Percentiles rank a stretch among this genome's conserved stretches.
Evolutionary conservation across 1,140 invertebrate species (phyloP).

Genomic region (Leptonema lineaticorne): DNA sequence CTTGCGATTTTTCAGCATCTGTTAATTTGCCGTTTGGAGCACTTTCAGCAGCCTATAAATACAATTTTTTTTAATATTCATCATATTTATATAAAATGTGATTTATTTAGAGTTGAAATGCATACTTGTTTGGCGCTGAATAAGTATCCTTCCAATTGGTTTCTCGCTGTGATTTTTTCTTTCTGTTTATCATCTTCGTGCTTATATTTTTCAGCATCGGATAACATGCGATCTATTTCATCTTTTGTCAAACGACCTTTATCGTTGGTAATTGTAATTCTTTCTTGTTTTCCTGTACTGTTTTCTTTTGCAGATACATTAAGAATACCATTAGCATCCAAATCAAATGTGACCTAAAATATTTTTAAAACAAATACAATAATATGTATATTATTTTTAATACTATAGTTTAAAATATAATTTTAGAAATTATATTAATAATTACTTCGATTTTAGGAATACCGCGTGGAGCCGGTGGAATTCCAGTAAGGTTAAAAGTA

Average conservation of each 20-base stretch:
- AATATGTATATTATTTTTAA: conserved; percentile 45
- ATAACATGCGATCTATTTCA: conserved; percentile 90
- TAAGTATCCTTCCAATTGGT: conserved; percentile 81
- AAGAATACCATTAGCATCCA: conserved; percentile 79
- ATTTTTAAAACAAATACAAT: conserved; percentile 56
- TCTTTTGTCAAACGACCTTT: conserved; percentile 87
- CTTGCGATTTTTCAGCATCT: conserved; percentile 61
- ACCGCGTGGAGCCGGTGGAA: conserved; percentile 67
- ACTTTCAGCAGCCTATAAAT: conserved; percentile 62
- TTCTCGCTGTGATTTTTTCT: conserved; percentile 69
- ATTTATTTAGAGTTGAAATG: not conserved
- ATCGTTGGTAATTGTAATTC: conserved; percentile 89
- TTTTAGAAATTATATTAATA: not conserved
- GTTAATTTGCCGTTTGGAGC: conserved; percentile 63
- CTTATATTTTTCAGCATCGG: conserved; percentile 72
- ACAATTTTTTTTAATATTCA: not conserved
- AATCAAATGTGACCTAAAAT: conserved; percentile 72
- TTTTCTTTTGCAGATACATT: conserved; percentile 78
- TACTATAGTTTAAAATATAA: not conserved
- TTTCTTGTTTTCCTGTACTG: conserved; percentile 74
- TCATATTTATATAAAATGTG: not conserved
- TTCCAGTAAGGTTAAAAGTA: conserved; percentile 73
- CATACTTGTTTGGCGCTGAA: conserved; percentile 75
- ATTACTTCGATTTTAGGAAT: conserved; percentile 64
- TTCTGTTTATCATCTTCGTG: conserved; percentile 67